Base-by-base conservation (phyloP, 64 coral and sea anemone species). In the Montipora sp. region DNA sequence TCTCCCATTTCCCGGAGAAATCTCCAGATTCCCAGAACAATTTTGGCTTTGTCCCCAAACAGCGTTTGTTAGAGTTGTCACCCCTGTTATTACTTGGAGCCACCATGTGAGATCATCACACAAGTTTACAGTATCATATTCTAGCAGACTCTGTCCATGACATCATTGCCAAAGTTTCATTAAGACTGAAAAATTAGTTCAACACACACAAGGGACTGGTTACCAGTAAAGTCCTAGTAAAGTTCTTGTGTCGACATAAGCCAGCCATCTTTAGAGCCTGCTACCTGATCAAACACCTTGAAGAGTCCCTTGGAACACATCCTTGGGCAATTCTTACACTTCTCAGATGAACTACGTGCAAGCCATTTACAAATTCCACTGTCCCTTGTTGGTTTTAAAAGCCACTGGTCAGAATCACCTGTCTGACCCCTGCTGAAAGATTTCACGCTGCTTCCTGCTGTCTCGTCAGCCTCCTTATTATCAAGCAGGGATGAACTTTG, bases 331-430 rank as follows among this genome's bases (percentile, higher is more conserved):
- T 98, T 89, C 80, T 98, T 98, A 55, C 96, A 98, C 16, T 80
- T 90, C 7, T 95, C 80, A 67, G 72, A 75, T 22, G 96, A 98
- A n/a, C 75, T 90, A 44, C 87, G 85, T 20, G 96, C 90, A 9
- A 98, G 90, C 96, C 96, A 98, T 61, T 95, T 92, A 61, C 96
- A 98, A 59, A 92, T 90, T 55, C 89, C 96, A 63, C 55, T 44
- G 57, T 77, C 59, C 9, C 47, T 68, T 23, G 63, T 7, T 47
- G 78, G 61, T 45, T 13, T 61, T 80, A 58, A 59, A 8, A 98
- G 75, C 96, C 96, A 98, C 12, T 90, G 80, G 27, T 98, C 93
- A 79, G 57, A 70, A 80, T 89, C 93, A 36, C 73, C 89, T 67
- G 96, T 47, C 27, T 87, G 87, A 58, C 18, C 81, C 13, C 89